These are phyloP conservation scores for Pseudorectes ferrugineus DNA, from an alignment of 2,113 vertebrate genomes.

Conservation along the genomic window DNA sequence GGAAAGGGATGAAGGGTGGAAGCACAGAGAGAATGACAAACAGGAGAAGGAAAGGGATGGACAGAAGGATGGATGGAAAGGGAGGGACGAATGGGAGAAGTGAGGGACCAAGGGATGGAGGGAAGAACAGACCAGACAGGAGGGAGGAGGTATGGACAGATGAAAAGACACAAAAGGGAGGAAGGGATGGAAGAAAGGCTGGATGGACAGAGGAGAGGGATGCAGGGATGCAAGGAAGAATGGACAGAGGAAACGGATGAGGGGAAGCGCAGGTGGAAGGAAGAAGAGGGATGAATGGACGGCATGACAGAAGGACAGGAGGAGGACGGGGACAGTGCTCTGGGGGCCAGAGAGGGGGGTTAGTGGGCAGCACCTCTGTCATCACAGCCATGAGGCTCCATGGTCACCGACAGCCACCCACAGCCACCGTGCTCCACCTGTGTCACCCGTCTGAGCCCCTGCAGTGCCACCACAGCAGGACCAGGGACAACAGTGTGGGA, in stretches of 20 bases:
- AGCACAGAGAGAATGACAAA: neutral
- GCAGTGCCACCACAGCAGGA: neutral
- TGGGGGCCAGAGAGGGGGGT: neutral
- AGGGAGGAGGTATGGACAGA: neutral
- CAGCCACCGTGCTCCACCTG: accelerated
- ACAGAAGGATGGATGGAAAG: neutral
- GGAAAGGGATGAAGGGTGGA: neutral
- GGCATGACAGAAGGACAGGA: neutral
- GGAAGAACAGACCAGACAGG: neutral
- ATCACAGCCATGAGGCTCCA: accelerated
- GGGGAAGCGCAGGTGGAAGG: neutral
- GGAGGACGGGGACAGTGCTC: neutral
- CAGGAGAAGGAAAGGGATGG: neutral
- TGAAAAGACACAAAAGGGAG: neutral
- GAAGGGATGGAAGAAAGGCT: neutral
- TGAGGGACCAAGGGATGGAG: neutral
- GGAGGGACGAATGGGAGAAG: neutral
- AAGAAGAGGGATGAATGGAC: neutral
- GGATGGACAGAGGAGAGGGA: neutral
- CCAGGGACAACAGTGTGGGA: neutral
- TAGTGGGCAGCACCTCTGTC: neutral
- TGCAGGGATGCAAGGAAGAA: neutral
- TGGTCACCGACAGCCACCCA: neutral
- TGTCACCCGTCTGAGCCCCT: accelerated
- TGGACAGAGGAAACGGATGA: neutral